Conservation (phyloP, 2,888 invertebrate genomes). For the Polylopha cassiicola region DNA sequence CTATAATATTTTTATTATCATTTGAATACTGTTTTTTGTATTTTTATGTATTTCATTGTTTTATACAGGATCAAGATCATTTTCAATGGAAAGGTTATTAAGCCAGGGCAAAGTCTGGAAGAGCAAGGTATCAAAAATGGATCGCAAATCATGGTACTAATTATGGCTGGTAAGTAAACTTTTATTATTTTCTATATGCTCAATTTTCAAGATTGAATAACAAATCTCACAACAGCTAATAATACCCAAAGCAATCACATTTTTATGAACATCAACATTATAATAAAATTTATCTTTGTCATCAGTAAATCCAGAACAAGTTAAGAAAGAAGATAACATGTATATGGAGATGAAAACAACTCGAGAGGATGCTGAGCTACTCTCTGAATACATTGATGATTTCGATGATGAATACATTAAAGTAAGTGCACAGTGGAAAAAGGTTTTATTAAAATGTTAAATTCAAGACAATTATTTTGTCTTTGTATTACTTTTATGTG, state of each 20-base stretch:
- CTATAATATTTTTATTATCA: slow-evolving; percentile 3
- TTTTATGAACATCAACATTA: background rate
- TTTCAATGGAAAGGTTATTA: slow-evolving; percentile 80
- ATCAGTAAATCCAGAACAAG: slow-evolving; percentile 58
- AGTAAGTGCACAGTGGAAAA: slow-evolving; percentile 41
- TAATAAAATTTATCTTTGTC: slow-evolving; percentile 2
- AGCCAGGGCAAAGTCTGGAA: slow-evolving; percentile 63
- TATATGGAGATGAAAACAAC: slow-evolving; percentile 76
- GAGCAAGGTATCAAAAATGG: slow-evolving; percentile 83
- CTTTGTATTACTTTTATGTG: background rate
- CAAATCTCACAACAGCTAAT: background rate
- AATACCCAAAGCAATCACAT: background rate
- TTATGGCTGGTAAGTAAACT: slow-evolving; percentile 58
- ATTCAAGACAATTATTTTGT: background rate
- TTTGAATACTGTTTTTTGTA: too few species aligned
- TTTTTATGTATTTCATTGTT: background rate
- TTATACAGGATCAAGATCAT: slow-evolving; percentile 81
- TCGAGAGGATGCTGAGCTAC: slow-evolving; percentile 72
- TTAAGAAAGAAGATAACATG: slow-evolving; percentile 68
- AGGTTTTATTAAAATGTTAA: background rate
- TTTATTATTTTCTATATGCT: background rate
- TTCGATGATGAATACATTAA: slow-evolving; percentile 72
- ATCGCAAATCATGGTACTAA: slow-evolving; percentile 80
- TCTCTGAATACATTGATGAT: slow-evolving; percentile 65
- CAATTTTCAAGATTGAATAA: background rate